These are phyloP conservation scores for Halesus radiatus DNA, from an alignment of 1,140 invertebrate genomes.

Conservation along the genomic window DNA sequence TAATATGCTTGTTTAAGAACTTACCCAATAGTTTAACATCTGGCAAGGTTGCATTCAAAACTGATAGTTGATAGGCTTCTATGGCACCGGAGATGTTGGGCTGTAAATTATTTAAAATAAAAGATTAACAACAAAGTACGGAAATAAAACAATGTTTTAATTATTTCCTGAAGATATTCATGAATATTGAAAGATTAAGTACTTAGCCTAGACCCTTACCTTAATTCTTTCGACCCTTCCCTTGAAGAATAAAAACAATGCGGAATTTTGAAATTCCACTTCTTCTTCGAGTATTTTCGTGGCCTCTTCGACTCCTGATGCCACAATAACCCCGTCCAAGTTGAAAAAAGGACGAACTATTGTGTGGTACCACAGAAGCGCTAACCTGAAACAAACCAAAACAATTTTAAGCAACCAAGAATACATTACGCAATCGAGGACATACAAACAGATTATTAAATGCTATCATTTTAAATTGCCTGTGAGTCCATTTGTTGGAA, in stretches of 20 bases:
- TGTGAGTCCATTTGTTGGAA: no score
- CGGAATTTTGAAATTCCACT: constrained; percentile 74
- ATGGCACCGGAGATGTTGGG: constrained; percentile 75
- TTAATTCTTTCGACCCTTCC: constrained; percentile 77
- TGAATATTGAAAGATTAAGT: constrained; percentile 16
- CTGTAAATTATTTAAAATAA: constrained; percentile 64
- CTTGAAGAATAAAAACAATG: constrained; percentile 80
- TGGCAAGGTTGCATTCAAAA: constrained; percentile 74
- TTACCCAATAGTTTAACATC: constrained; percentile 74
- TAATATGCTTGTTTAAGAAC: no score
- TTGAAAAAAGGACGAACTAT: constrained; percentile 81
- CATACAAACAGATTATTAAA: no score
- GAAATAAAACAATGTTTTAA: background rate
- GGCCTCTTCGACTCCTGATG: constrained; percentile 74
- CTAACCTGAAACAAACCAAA: constrained; percentile 68
- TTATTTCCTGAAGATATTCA: background rate
- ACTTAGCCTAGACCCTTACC: constrained; percentile 66
- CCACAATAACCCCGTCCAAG: constrained; percentile 75
- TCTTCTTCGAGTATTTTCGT: constrained; percentile 73
- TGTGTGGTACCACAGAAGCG: constrained; percentile 82
- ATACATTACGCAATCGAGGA: no score
- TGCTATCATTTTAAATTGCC: no score
- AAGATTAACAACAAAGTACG: background rate
- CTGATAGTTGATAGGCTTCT: constrained; percentile 73
- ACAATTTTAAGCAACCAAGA: background rate